A percentile compares a stretch with the other conserved stretches of the same genome.
Evolutionary conservation across 2,113 vertebrate species (phyloP).

Genomic region (Semicossyphus pulcher): DNA sequence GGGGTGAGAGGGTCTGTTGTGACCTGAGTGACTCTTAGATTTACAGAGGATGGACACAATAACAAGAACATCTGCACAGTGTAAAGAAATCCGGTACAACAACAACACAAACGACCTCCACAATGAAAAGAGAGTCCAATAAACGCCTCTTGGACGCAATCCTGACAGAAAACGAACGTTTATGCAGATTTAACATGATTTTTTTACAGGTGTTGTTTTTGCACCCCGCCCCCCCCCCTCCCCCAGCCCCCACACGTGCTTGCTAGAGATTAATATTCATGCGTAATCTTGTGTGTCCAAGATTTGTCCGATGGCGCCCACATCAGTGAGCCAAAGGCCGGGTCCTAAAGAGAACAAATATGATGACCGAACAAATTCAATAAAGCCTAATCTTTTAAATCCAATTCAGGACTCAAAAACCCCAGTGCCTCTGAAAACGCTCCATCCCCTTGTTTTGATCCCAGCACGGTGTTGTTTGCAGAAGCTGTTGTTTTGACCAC

Average conservation of each 20-base stretch:
- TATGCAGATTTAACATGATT: constrained; percentile 20
- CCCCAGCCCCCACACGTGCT: constrained; percentile 3
- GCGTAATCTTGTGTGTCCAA: constrained; percentile 38
- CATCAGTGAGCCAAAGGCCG: constrained; percentile 9
- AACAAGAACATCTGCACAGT: constrained; percentile 58
- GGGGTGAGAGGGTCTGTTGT: constrained; percentile 48
- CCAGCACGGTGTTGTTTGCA: constrained; percentile 59
- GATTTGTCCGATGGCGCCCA: constrained; percentile 20
- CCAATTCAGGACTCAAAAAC: constrained; percentile 74
- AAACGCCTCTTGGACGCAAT: constrained; percentile 8
- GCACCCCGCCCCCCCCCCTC: background rate
- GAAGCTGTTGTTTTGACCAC: constrained; percentile 68
- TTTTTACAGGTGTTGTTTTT: constrained; percentile 48
- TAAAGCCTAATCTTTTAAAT: constrained; percentile 82
- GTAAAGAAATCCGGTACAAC: constrained; percentile 24
- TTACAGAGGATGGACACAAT: constrained; percentile 41
- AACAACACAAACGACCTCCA: constrained; percentile 29
- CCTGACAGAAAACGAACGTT: background rate
- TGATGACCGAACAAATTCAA: constrained; percentile 70
- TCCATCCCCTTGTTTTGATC: constrained; percentile 79
- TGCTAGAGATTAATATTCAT: constrained; percentile 26
- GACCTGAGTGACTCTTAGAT: constrained; percentile 61
- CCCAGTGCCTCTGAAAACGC: constrained; percentile 58
- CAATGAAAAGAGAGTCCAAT: constrained; percentile 1
- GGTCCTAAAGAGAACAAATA: constrained; percentile 58